phyloP scores from a whole-genome alignment of 2,113 vertebrate genomes.

The Microtus ochrogaster region DNA sequence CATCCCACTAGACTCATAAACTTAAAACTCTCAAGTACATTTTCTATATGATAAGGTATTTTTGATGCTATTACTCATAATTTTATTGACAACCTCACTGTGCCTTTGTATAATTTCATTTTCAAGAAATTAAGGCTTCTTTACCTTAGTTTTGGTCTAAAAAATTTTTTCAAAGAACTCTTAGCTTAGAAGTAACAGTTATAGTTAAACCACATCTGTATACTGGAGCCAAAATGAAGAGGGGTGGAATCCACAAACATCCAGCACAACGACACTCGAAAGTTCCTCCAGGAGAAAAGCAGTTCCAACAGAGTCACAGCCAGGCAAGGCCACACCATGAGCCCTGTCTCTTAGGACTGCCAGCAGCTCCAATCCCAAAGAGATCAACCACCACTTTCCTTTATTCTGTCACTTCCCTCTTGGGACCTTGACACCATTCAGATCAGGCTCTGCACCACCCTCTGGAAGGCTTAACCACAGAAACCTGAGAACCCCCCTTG shows the following conservation, averaged over 20 bases:
- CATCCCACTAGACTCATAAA: background rate
- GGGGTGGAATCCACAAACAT: background rate
- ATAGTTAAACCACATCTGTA: background rate
- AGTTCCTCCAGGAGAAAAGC: background rate
- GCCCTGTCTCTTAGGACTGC: slow-evolving; percentile 52
- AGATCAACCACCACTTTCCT: slow-evolving; percentile 62
- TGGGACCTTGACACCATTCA: slow-evolving; percentile 11
- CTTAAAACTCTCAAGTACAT: background rate
- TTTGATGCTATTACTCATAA: background rate
- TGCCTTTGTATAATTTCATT: background rate
- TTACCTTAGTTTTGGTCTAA: slow-evolving; percentile 20
- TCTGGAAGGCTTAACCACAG: background rate
- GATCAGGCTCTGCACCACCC: background rate
- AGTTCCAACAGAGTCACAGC: slow-evolving; percentile 36
- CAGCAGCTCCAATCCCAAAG: slow-evolving; percentile 52
- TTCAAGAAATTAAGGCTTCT: slow-evolving; percentile 38
- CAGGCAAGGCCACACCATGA: background rate
- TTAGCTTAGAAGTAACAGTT: background rate
- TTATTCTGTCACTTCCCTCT: slow-evolving; percentile 41
- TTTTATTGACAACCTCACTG: background rate
- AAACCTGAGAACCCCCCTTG: background rate
- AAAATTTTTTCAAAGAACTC: slow-evolving; percentile 29
- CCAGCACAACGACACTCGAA: slow-evolving; percentile 38
- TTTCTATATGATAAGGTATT: slow-evolving; percentile 1
- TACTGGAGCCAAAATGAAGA: slow-evolving; percentile 39